Conservation (phyloP, 2,797 vertebrate genomes). For the Microctenopoma steveboyesi region DNA sequence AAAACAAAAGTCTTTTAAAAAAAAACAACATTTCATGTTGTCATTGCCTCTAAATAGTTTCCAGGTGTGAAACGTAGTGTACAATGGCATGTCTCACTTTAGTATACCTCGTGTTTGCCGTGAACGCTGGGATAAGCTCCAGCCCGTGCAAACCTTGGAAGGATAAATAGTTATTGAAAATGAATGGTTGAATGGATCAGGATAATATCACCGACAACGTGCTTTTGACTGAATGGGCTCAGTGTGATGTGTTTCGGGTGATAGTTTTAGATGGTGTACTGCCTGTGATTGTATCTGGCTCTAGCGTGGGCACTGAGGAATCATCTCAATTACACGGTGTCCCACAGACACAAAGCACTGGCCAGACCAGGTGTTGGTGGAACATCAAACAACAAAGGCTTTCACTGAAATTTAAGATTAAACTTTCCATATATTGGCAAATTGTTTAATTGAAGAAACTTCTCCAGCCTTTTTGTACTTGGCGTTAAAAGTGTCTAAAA, state of each 20-base stretch:
- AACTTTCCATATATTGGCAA: not conserved
- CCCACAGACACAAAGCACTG: not conserved
- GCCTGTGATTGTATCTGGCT: not conserved
- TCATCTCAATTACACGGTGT: conserved; percentile 5
- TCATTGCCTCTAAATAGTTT: not conserved
- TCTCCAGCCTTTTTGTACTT: too few species aligned
- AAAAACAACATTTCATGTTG: not conserved
- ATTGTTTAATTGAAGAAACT: not conserved
- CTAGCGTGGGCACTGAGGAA: not conserved
- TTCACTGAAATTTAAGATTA: not conserved
- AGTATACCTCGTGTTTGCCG: not conserved
- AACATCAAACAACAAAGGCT: not conserved
- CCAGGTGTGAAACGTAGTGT: not conserved
- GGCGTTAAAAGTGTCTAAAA: too few species aligned
- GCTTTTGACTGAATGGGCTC: not conserved
- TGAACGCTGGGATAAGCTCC: not conserved
- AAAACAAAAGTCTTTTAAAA: not conserved
- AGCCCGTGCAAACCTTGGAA: conserved; percentile 1
- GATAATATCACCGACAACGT: not conserved
- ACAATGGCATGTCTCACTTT: too few species aligned
- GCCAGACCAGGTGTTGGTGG: not conserved
- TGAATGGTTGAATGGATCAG: not conserved
- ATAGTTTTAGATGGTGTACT: not conserved
- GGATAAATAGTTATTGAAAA: not conserved
- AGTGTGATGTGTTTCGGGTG: not conserved